These are phyloP conservation scores for Ecdyonurus torrentis DNA, from an alignment of 2,888 invertebrate genomes.

Conservation along the genomic window DNA sequence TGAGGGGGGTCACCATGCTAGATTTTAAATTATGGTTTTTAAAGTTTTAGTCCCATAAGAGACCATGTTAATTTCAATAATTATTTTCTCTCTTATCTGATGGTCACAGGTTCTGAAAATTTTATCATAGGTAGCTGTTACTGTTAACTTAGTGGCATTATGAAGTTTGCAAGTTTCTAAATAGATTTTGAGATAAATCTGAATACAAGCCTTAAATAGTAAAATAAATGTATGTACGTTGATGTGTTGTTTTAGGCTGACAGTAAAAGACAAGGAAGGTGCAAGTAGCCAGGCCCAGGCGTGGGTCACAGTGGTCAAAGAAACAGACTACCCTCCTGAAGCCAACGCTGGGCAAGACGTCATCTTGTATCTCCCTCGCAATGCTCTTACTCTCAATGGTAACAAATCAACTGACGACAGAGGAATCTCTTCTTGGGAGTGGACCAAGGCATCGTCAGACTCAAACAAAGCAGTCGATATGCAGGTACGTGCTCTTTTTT, in stretches of 20 bases:
- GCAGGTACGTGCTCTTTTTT: conserved; percentile 44
- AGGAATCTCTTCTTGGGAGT: conserved; percentile 86
- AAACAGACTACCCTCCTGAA: conserved; percentile 87
- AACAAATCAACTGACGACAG: conserved; percentile 86
- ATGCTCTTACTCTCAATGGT: conserved; percentile 68
- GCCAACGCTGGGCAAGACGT: conserved; percentile 86
- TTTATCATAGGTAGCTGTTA: no score
- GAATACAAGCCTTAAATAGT: background rate
- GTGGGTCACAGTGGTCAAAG: conserved; percentile 76
- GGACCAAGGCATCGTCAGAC: conserved; percentile 80
- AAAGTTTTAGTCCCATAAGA: no score
- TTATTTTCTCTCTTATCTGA: no score
- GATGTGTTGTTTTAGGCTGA: conserved; percentile 38
- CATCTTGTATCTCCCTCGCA: conserved; percentile 78
- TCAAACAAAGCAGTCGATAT: conserved; percentile 86
- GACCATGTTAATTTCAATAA: no score
- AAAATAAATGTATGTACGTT: background rate
- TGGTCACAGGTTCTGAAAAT: no score
- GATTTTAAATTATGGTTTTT: no score
- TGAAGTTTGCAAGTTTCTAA: no score
- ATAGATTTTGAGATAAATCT: background rate
- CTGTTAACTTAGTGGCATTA: no score
- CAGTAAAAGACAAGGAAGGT: conserved; percentile 82
- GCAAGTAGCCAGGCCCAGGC: conserved; percentile 72
- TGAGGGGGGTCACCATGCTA: no score